Base-by-base conservation (phyloP, 1,140 invertebrate genomes). In the Brachionus plicatilis region DNA sequence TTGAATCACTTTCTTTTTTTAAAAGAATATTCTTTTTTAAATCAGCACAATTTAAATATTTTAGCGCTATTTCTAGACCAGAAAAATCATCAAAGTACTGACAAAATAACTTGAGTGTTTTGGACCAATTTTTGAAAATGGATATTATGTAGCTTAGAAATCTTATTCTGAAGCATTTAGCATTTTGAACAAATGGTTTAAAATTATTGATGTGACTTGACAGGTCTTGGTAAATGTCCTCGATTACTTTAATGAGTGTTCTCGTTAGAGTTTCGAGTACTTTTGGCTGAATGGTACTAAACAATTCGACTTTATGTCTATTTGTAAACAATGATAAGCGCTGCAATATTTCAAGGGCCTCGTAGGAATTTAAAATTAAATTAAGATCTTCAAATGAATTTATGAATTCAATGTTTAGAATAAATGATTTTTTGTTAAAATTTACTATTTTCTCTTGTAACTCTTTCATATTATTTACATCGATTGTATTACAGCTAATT, bases 401-500 rank as follows among this genome's bases (percentile, higher is more conserved):
- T 1, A 78, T 78, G 4, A 29, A 56, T 47, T 78, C 50, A 56
- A 56, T 50, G 75, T 56, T 47, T 78, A n/a, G 43, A 37, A 78
- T 17, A 24, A 78, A 56, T 78, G 41, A 33, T 50, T 6, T n/a
- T 78, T 78, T 47, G 20, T 56, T 47, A 6, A 56, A 78, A 47
- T 47, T 47, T 14, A 47, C 14, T 50, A 78, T 78, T 50, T 56
- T 78, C 75, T 68, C 66, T 68, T 68, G 66, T 68, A 68, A 45
- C 24, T 56, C 75, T 47, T 78, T 56, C 75, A 78, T 47, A 50
- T 56, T 50, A 14, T 27, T 50, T 29, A 50, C 14, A 12, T 45
- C 20, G 12, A 29, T 47, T 47, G 75, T 56, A 47, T 47, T 50
- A 29, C 43, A 47, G 41, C 43, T 78, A 47, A 78, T 47, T 56